These are phyloP conservation scores for Xestia sexstrigata DNA, from an alignment of 2,888 invertebrate species.

Conservation along the genomic window DNA sequence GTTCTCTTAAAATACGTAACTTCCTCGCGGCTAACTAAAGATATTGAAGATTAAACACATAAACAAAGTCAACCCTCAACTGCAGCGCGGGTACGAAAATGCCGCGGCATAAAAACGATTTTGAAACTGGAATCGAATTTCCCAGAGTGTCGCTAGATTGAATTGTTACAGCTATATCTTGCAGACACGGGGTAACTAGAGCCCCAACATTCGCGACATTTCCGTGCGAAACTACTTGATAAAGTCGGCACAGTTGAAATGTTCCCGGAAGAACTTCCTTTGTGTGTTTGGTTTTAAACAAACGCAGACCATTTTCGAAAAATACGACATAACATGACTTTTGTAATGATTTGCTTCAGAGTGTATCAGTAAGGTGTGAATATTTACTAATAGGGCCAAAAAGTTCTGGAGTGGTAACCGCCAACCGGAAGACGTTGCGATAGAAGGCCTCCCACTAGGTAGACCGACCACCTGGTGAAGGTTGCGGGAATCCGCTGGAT, in stretches of 20 bases:
- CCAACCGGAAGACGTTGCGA: too few species aligned
- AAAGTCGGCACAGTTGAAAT: conserved; percentile 63
- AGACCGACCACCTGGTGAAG: too few species aligned
- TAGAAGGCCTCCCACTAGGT: too few species aligned
- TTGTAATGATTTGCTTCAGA: neutral
- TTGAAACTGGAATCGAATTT: conserved; percentile 73
- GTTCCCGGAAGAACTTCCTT: conserved; percentile 44
- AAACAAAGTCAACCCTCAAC: conserved; percentile 57
- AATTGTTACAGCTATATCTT: conserved; percentile 75
- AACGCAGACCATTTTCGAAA: neutral
- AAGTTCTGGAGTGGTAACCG: too few species aligned
- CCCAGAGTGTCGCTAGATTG: conserved; percentile 71
- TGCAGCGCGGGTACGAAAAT: conserved; percentile 63
- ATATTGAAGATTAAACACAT: conserved; percentile 39
- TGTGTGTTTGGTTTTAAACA: conserved; percentile 26
- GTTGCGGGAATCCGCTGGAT: too few species aligned
- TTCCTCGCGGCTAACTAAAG: conserved; percentile 4
- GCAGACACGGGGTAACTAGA: conserved; percentile 69
- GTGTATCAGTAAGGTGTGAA: neutral
- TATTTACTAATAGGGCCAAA: neutral
- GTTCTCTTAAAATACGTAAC: neutral
- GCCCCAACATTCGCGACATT: conserved; percentile 56
- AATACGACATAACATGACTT: neutral
- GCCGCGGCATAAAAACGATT: conserved; percentile 64
- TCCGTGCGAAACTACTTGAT: conserved; percentile 67